phyloP scores from a whole-genome alignment of 2,888 invertebrate genomes.

The Drosophila pullipes region DNA sequence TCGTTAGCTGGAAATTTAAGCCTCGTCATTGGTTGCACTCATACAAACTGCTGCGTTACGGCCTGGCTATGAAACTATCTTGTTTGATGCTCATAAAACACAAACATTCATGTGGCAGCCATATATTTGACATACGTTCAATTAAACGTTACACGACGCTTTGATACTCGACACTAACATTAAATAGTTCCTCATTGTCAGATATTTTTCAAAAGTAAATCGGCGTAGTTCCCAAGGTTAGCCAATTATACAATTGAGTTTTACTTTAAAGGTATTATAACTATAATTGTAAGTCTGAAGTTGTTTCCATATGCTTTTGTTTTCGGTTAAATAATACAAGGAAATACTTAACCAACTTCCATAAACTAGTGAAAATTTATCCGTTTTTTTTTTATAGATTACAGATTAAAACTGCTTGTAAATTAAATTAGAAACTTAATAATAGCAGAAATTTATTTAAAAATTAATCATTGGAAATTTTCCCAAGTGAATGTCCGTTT shows the following conservation, averaged over 20 bases:
- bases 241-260: background rate
- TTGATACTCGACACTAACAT: background rate
- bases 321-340: background rate
- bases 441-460: background rate
- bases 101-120: constrained; percentile 27
- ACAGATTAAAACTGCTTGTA: background rate
- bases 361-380: background rate
- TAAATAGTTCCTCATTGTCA: background rate
- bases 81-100: constrained; percentile 57
- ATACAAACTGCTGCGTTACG: constrained; percentile 56
- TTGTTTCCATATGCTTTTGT: background rate
- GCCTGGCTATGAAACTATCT: constrained; percentile 51
- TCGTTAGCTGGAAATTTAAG: constrained; percentile 33
- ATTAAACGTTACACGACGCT: constrained; percentile 23
- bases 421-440: background rate
- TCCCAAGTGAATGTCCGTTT: background rate
- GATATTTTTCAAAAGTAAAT: background rate
- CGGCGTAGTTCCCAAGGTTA: too few species aligned
- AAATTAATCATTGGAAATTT: background rate
- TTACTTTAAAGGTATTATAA: background rate
- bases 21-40: constrained; percentile 40
- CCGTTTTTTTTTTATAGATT: background rate
- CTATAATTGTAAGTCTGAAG: background rate
- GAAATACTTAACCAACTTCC: background rate
- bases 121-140: constrained; percentile 19